Base-by-base conservation (phyloP, 2,888 invertebrate genomes). In the Lacanobia oleracea region DNA sequence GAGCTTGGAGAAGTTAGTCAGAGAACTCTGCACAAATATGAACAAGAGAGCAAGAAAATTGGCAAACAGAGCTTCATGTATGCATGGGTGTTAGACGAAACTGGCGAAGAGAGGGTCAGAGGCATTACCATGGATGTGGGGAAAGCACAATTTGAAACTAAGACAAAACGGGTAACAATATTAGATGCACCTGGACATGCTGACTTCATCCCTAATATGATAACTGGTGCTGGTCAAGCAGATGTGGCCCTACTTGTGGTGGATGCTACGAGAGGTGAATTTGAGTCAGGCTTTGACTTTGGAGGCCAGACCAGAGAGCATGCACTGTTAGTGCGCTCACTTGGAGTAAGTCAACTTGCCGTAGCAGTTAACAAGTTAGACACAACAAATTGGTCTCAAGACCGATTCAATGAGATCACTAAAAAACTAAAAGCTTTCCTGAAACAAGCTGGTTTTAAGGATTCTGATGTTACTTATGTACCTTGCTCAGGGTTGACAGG, bases 171-270 rank as follows among this genome's bases (percentile, higher is more conserved):
- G 93, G 97, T 98, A 0, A 98, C 98, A 0, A 95, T 99, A 60
- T 95, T 99, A 72, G 99, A 99, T 96, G 99, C 99, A 43, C 99
- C 99, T 0, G 99, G 99, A 0, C 99, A 99, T 93, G 99, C 98
- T 91, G 99, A 99, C 93, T 99, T 99, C 90, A 99, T 99, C 90
- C 99, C 99, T 2, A 99, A 99, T 89, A 99, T 99, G 99, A 99
- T 99, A 85, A 98, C 98, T 18, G 99, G 99, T 21, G 99, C 99
- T 2, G 98, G 99, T 0, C 99, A 99, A 94, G 99, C 99, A 3
- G 99, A 99, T 95, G 99, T 99, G 1, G 99, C 99, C 18, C 96
- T 99, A 48, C 94, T 99, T 33, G 99, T 99, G 0, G 98, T 99
- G 0, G 99, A 99, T 96, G 99, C 99, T 0, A 98, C 98, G 0